Percentiles rank a stretch among this genome's conserved stretches.
These are phyloP conservation scores for Smutsia temminckii DNA, from an alignment of 2,797 vertebrate genomes.

Conservation along the genomic window DNA sequence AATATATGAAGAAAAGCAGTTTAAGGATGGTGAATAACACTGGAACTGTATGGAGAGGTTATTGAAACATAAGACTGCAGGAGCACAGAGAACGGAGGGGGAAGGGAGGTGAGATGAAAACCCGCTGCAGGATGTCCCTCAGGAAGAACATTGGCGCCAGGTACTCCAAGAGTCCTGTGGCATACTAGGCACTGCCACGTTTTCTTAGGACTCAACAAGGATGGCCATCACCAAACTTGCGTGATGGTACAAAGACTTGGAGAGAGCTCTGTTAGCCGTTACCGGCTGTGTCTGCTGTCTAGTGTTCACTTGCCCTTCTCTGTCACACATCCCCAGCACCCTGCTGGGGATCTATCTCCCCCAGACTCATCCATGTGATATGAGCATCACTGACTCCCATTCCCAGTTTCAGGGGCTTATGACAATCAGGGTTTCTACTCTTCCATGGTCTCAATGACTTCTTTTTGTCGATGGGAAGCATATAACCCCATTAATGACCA, in stretches of 20 bases:
- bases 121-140: neutral
- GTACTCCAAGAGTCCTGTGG: neutral
- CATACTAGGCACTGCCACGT: neutral
- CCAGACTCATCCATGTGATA: neutral
- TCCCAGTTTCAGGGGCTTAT: neutral
- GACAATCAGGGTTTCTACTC: neutral
- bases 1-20: neutral
- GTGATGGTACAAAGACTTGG: neutral
- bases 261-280: neutral
- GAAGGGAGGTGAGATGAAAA: neutral
- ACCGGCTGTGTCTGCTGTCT: neutral
- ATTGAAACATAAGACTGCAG: neutral
- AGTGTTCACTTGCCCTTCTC: neutral
- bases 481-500: too few species aligned
- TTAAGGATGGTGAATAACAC: neutral
- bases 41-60: neutral
- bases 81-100: neutral
- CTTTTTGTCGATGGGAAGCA: neutral
- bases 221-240: neutral
- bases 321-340: neutral
- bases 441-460: neutral
- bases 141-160: too few species aligned
- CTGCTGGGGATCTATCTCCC: neutral
- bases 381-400: neutral
- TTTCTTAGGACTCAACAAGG: neutral